A percentile compares a stretch with the other conserved stretches of the same genome.
Evolutionary conservation across 2,797 vertebrate species (phyloP).

Genomic region (Pterois miles): DNA sequence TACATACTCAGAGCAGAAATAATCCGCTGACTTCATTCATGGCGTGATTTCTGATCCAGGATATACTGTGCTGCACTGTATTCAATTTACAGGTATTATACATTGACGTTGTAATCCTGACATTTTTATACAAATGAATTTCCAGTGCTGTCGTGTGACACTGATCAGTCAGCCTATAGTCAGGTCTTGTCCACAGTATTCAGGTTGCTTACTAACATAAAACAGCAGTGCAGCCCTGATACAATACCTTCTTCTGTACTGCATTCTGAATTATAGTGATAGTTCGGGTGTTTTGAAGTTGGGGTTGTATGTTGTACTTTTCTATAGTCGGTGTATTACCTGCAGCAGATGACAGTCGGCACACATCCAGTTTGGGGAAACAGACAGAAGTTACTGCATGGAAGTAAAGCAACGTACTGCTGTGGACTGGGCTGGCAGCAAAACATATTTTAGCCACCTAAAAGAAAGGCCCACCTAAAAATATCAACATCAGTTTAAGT

Average conservation of each 20-base stretch:
- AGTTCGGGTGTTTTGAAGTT: no score
- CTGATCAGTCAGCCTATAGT: neutral
- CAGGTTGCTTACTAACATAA: neutral
- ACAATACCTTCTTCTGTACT: neutral
- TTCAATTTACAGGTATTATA: conserved; percentile 46
- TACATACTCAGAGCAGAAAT: conserved; percentile 28
- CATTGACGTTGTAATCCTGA: conserved; percentile 42
- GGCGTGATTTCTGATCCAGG: conserved; percentile 35
- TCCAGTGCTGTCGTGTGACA: neutral
- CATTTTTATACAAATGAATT: conserved; percentile 24
- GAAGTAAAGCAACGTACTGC: no score
- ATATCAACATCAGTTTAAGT: no score
- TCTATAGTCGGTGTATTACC: no score
- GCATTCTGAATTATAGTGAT: neutral
- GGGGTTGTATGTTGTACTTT: rapidly evolving
- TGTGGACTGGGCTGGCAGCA: no score
- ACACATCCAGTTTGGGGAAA: no score
- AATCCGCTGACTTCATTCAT: conserved; percentile 40
- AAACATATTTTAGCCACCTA: no score
- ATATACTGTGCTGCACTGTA: conserved; percentile 17
- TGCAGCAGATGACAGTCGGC: no score
- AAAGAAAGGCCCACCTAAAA: no score
- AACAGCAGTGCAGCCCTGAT: neutral
- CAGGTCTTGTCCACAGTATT: neutral
- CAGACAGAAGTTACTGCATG: no score